Conservation (phyloP, 2,797 vertebrate genomes). For the Micromesistius poutassou region DNA sequence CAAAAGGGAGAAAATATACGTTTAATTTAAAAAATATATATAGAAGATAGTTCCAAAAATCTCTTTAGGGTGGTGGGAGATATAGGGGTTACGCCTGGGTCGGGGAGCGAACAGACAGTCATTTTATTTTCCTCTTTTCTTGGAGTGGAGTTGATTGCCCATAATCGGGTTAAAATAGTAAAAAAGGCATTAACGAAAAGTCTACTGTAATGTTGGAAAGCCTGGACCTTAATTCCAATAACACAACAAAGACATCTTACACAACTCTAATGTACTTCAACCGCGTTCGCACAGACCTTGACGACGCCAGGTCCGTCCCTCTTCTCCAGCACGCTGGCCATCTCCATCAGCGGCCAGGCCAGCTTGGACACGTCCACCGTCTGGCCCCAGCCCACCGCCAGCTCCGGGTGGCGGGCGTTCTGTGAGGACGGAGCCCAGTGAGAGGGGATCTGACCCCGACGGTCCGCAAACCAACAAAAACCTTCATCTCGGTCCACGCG, state of each 20-base stretch:
- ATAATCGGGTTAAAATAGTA: neutral
- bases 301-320: constrained; percentile 66
- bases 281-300: constrained; percentile 40
- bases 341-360: constrained; percentile 69
- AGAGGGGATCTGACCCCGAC: neutral
- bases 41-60: no score
- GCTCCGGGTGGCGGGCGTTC: constrained; percentile 54
- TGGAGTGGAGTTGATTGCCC: no score
- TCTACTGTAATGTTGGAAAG: neutral
- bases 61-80: no score
- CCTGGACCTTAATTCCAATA: neutral
- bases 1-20: neutral
- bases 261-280: neutral
- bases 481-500: neutral
- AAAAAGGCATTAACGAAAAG: neutral
- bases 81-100: no score
- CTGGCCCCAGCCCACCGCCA: constrained; percentile 44
- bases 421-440: constrained; percentile 32
- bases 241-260: no score
- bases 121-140: no score
- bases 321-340: constrained; percentile 59
- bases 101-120: no score
- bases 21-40: neutral
- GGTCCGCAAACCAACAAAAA: neutral
- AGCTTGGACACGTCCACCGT: constrained; percentile 55